Evolutionary conservation across 2,113 vertebrate genomes (phyloP), one percentile per base, ranked within the genome.

Genomic region (Tapirus terrestris): DNA sequence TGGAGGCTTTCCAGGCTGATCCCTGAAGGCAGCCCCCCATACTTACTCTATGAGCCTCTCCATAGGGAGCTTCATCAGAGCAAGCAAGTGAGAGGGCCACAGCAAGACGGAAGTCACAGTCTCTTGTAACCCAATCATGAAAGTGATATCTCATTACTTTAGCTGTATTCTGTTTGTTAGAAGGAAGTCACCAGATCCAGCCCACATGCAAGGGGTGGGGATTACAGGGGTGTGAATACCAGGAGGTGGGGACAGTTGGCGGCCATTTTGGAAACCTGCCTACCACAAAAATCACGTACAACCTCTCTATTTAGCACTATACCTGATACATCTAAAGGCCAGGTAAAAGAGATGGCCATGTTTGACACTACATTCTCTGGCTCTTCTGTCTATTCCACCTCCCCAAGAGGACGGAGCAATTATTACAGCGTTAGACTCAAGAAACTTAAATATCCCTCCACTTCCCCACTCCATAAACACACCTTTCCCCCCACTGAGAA

Each of bases 291-390:
- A 6, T 16, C 20, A 18, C 0, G 4, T n/a, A 43, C 1, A n/a
- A 1, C 1, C 0, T 53, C 82, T 86, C 25, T 56, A 1, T 21
- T 68, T 29, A 48, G 48, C 5, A 3, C 56, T 36, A 27, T 18
- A 14, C 13, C 75, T 17, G 29, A 16, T 17, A 3, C 8, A 21
- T 36, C 1, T 12, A 27, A 61, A 33, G 10, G 27, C 1, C 12
- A 6, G 2, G 16, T 31, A 48, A 89, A 60, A 39, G 8, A 60
- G 8, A 60, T 18, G 11, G 20, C 31, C 21, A 5, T 0, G 6
- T 33, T 14, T 33, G 73, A 18, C 36, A 70, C 39, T 58, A 56
- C 9, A 51, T 33, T 73, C 31, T 39, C 11, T 45, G 17, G 16
- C 25, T 89, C 27, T n/a, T 45, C 18, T 45, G 16, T n/a, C 39